Base-by-base conservation (phyloP, 2,888 invertebrate genomes). In the Erebia ligea region DNA sequence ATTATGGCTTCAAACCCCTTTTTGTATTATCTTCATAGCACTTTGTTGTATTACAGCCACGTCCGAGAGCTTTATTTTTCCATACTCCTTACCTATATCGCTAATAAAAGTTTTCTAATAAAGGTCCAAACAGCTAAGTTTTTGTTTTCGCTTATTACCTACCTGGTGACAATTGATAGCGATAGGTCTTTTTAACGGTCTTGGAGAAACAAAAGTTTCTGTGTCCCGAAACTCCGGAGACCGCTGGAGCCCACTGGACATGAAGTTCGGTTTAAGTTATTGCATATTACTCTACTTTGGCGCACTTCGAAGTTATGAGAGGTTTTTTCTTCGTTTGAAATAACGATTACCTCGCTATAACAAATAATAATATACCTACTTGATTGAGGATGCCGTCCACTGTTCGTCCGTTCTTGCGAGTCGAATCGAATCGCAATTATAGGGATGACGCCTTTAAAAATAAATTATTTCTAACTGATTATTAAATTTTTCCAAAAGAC, bases 131-230 rank as follows among this genome's bases (percentile, higher is more conserved):
- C 87, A 87, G 86, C 83, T 84, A 86, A 89, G 86, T 87, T 90
- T 84, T 72, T 81, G 82, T 84, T 82, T 77, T 76, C 84, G 84
- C 85, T 92, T 92, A 92, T 92, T 91, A 88, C 88, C 83, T 87
- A 86, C 87, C 87, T 82, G 88, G 91, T 92, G 92, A 91, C 92
- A 92, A 92, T 92, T 91, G 91, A 92, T 92, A 87, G 83, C 84
- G 80, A 90, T 89, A 84, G 88, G 83, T 88, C 86, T 88, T 89
- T 90, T 88, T 88, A 88, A 88, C 86, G 86, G 85, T 87, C 88
- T 90, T 89, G 78, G 79, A 68, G 77, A 82, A 79, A 76, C 73
- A 73, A 77, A 78, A 78, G 75, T 80, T 79, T 77, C 76, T 74
- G 71, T 69, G 70, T 75, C 62, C 61, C 57, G 72, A 75, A 72